phyloP scores from a whole-genome alignment of 2,888 invertebrate species.

The Patella pellucida region DNA sequence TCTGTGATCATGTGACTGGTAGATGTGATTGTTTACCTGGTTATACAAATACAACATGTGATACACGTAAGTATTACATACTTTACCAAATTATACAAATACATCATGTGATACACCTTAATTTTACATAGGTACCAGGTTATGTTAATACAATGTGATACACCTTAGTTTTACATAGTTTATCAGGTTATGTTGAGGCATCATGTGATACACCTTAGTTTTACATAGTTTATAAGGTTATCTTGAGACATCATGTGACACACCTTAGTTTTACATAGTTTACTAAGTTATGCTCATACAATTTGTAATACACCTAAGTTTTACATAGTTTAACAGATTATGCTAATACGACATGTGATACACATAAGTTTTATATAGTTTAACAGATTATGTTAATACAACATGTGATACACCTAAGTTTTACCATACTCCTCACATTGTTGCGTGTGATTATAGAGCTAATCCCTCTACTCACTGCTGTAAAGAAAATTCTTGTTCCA shows the following conservation, averaged over 20 bases:
- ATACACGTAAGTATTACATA: conserved; percentile 37
- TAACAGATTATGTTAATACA: conserved; percentile 46
- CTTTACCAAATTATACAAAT: not conserved
- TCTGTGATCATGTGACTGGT: conserved; percentile 60
- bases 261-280: conserved; percentile 31
- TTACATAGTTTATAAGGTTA: conserved; percentile 46
- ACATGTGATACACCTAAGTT: too few relatives aligned
- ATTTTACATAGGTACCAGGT: conserved; percentile 40
- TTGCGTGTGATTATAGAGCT: too few relatives aligned
- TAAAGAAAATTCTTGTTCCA: too few relatives aligned
- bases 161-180: conserved; percentile 31
- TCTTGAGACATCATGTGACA: conserved; percentile 47
- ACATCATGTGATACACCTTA: not conserved
- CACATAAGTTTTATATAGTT: conserved; percentile 24
- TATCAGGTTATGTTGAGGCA: too few relatives aligned
- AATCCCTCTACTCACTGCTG: too few relatives aligned
- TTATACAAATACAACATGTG: conserved; percentile 51
- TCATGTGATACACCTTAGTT: too few relatives aligned
- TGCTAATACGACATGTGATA: conserved; percentile 25
- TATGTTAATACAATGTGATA: conserved; percentile 52
- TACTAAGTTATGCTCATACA: conserved; percentile 45
- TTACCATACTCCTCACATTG: too few relatives aligned
- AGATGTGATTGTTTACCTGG: conserved; percentile 58
- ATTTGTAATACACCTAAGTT: too few relatives aligned
- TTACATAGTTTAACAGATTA: too few relatives aligned